These are phyloP conservation scores for Sakesphorus luctuosus DNA, from an alignment of 2,113 vertebrate genomes.

Conservation along the genomic window DNA sequence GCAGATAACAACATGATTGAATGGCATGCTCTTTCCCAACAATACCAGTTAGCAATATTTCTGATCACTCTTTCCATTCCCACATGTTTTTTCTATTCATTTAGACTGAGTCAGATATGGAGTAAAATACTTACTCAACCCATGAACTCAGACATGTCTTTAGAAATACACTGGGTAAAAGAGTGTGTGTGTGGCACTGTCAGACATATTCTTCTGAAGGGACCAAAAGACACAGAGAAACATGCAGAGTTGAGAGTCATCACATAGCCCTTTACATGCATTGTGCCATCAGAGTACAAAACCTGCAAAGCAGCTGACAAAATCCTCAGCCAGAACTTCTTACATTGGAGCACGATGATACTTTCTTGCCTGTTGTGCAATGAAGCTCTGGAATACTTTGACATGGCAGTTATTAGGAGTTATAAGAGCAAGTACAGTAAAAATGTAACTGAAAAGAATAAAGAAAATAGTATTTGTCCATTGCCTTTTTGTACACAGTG, in stretches of 20 bases:
- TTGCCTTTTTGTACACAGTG: background rate
- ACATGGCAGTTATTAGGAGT: accelerated
- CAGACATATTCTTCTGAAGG: background rate
- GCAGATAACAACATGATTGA: background rate
- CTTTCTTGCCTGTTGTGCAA: background rate
- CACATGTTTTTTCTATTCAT: background rate
- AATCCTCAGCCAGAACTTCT: background rate
- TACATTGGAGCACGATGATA: background rate
- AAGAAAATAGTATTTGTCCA: accelerated
- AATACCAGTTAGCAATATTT: background rate
- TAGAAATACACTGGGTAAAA: background rate
- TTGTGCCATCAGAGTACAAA: background rate
- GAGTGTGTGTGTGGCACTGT: background rate
- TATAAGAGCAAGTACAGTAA: background rate
- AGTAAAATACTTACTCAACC: background rate
- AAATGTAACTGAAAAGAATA: background rate
- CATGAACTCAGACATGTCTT: background rate
- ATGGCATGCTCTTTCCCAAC: background rate
- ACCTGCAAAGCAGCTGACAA: background rate
- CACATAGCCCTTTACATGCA: background rate
- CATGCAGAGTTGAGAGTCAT: background rate
- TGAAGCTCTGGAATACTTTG: background rate
- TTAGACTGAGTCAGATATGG: background rate
- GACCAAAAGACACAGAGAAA: background rate
- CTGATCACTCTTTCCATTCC: background rate